Evolutionary conservation across 1,140 invertebrate genomes (phyloP).

Genomic region (Drosophila miranda): DNA sequence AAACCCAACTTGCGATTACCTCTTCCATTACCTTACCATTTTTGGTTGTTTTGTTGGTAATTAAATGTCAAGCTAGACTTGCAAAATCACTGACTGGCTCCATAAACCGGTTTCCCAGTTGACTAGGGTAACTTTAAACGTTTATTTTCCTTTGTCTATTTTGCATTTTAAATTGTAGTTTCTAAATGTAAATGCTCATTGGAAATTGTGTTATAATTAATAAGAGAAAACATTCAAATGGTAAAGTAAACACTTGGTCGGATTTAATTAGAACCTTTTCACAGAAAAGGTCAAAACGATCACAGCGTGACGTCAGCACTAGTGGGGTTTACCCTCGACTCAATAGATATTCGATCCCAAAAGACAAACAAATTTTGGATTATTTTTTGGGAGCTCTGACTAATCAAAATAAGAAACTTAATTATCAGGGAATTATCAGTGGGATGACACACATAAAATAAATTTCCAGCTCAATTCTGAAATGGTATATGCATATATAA

Average conservation of each 20-base stretch:
- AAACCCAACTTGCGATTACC: conserved; percentile 21
- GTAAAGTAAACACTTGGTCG: background rate
- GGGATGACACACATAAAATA: background rate
- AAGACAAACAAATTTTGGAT: conserved; percentile 11
- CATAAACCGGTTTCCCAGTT: conserved; percentile 60
- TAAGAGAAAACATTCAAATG: conserved; percentile 22
- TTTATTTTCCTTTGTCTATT: conserved; percentile 39
- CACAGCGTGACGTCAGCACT: conserved; percentile 44
- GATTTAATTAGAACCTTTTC: conserved; percentile 1
- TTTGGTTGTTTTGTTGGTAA: conserved; percentile 33
- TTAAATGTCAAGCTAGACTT: conserved; percentile 59
- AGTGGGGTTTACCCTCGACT: conserved; percentile 41
- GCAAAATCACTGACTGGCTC: conserved; percentile 55
- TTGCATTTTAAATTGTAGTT: conserved; percentile 64
- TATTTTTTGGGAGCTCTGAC: conserved; percentile 10
- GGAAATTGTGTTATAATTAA: conserved; percentile 27
- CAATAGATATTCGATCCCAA: conserved; percentile 11
- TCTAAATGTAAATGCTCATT: conserved; percentile 60
- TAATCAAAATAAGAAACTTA: conserved; percentile 37
- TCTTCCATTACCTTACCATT: conserved; percentile 24
- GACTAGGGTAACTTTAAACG: conserved; percentile 22
- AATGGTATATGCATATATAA: no score
- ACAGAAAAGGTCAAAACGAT: conserved; percentile 13
- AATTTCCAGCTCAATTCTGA: background rate
- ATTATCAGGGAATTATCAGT: conserved; percentile 7